These are phyloP conservation scores for Sesamia nonagrioides DNA, from an alignment of 1,140 invertebrate genomes.

Conservation along the genomic window DNA sequence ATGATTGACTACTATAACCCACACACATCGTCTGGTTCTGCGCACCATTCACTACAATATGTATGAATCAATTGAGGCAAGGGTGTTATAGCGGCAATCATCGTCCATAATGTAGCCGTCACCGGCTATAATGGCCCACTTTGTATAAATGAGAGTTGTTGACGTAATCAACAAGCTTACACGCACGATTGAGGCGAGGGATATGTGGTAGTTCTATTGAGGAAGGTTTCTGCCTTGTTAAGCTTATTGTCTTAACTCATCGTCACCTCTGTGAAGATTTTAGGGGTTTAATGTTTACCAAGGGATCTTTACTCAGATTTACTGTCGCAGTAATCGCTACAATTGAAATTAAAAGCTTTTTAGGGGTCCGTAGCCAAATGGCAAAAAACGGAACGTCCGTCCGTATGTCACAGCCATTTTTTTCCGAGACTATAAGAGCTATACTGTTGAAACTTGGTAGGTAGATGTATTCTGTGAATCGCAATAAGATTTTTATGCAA, in stretches of 20 bases:
- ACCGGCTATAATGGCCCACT: not conserved
- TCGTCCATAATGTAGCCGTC: conserved; percentile 1
- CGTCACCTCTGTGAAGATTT: not conserved
- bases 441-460: too few relatives aligned
- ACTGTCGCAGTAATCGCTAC: too few relatives aligned
- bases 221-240: not conserved
- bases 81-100: conserved; percentile 2
- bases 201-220: not conserved
- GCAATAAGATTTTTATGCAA: too few relatives aligned
- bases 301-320: too few relatives aligned
- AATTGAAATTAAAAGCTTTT: too few relatives aligned
- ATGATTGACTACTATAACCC: not conserved
- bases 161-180: conserved; percentile 16
- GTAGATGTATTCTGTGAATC: too few relatives aligned
- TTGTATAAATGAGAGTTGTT: not conserved
- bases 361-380: too few relatives aligned
- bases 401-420: too few relatives aligned
- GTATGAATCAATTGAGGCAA: conserved; percentile 30
- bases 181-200: not conserved
- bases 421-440: too few relatives aligned
- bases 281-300: too few relatives aligned
- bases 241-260: not conserved
- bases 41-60: not conserved
- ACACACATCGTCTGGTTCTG: not conserved
- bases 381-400: too few relatives aligned